phyloP scores from a whole-genome alignment of 2,888 invertebrate genomes.

The Scaptomyza cyrtandrae region DNA sequence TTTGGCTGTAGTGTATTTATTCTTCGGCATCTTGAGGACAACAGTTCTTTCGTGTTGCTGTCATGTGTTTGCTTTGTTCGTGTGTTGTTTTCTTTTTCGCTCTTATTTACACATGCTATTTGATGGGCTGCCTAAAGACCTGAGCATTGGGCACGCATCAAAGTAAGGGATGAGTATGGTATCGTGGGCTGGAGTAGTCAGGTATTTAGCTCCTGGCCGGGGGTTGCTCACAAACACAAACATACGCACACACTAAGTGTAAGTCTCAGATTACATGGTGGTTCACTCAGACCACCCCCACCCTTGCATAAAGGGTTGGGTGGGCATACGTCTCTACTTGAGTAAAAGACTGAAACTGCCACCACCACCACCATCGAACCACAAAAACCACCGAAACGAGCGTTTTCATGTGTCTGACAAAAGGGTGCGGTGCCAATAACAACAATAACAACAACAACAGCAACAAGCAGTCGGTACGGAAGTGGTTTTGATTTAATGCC shows the following conservation, averaged over 20 bases:
- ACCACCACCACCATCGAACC: slow-evolving; percentile 9
- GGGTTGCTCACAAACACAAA: slow-evolving; percentile 48
- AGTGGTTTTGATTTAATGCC: slow-evolving; percentile 76
- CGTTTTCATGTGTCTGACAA: slow-evolving; percentile 28
- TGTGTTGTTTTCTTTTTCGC: slow-evolving; percentile 39
- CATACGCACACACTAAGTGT: slow-evolving; percentile 15
- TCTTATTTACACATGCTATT: slow-evolving; percentile 68
- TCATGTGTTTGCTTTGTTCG: slow-evolving; percentile 35
- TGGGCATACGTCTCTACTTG: slow-evolving; percentile 42
- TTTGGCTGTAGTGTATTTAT: background rate
- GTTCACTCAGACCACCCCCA: slow-evolving; percentile 35
- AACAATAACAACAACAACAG: slow-evolving; percentile 34
- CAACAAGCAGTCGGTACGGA: slow-evolving; percentile 55
- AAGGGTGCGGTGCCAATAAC: slow-evolving; percentile 50
- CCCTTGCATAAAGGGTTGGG: slow-evolving; percentile 9
- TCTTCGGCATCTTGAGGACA: background rate
- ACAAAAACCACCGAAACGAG: slow-evolving; percentile 7
- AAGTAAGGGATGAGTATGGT: slow-evolving; percentile 8
- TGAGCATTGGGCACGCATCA: slow-evolving; percentile 32
- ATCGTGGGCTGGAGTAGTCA: slow-evolving; percentile 16
- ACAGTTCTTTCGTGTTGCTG: background rate
- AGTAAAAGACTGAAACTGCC: slow-evolving; percentile 49
- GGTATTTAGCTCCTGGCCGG: slow-evolving; percentile 37
- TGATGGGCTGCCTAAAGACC: slow-evolving; percentile 62
- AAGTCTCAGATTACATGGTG: slow-evolving; percentile 74